Percentiles rank a stretch among this genome's conserved stretches.
These are phyloP conservation scores for Gnatocerus cornutus DNA, from an alignment of 2,888 invertebrate species.

Conservation along the genomic window DNA sequence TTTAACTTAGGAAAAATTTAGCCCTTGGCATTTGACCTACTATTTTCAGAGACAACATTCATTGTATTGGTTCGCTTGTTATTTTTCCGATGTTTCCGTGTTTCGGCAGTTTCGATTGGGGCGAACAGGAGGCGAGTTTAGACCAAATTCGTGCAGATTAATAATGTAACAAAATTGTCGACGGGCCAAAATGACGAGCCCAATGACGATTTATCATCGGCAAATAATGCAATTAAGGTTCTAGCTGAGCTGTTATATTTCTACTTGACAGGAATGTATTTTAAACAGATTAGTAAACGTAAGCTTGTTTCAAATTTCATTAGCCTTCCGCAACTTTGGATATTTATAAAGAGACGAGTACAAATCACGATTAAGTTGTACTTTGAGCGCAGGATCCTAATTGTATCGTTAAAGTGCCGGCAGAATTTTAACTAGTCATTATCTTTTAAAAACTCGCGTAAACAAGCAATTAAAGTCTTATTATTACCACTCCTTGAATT, in stretches of 20 bases:
- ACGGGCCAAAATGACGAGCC: constrained; percentile 52
- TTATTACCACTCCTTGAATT: constrained; percentile 44
- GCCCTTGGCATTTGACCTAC: constrained; percentile 46
- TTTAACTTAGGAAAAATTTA: constrained; percentile 49
- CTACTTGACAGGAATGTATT: constrained; percentile 55
- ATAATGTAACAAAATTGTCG: constrained; percentile 55
- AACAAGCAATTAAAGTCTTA: constrained; percentile 49
- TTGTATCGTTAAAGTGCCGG: constrained; percentile 45
- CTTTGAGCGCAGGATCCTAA: constrained; percentile 4
- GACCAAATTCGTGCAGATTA: constrained; percentile 43
- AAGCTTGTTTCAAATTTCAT: constrained; percentile 50
- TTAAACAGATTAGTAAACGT: constrained; percentile 55
- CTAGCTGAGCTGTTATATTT: constrained; percentile 56
- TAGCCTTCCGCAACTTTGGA: constrained; percentile 31
- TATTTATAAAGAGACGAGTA: constrained; percentile 8
- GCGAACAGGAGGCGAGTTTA: neutral
- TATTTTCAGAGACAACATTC: constrained; percentile 49
- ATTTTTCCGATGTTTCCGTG: constrained; percentile 40
- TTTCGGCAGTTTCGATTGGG: constrained; percentile 25
- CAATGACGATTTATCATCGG: constrained; percentile 56
- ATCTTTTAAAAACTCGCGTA: constrained; percentile 47
- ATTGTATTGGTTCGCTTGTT: constrained; percentile 40
- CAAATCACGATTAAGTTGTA: constrained; percentile 26
- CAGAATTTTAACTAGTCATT: constrained; percentile 48
- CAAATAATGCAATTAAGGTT: constrained; percentile 55